Percentiles rank a stretch among this genome's conserved stretches.
Evolutionary conservation across 1,140 invertebrate species (phyloP).

Genomic region (Anadara kagoshimensis): DNA sequence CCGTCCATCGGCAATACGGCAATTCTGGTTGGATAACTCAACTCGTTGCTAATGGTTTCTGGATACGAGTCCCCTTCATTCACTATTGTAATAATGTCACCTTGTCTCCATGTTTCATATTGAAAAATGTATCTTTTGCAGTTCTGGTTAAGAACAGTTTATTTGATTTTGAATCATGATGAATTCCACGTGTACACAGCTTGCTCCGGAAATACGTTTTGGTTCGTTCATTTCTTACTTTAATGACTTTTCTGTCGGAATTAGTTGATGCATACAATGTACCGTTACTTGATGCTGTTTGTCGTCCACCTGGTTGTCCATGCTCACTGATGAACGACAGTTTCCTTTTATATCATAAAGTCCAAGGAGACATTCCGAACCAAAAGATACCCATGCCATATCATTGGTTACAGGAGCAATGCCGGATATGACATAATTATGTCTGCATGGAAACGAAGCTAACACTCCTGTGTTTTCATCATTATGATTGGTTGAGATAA

Average conservation of each 20-base stretch:
- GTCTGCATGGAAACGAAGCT: constrained; percentile 14
- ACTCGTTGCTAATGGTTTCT: background rate
- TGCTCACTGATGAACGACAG: constrained; percentile 2
- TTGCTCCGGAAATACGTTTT: constrained; percentile 8
- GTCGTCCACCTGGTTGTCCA: background rate
- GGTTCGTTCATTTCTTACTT: background rate
- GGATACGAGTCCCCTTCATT: background rate
- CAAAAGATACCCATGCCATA: constrained; percentile 24
- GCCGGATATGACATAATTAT: constrained; percentile 7
- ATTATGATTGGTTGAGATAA: background rate
- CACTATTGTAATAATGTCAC: background rate
- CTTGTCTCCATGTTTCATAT: background rate
- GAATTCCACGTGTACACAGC: background rate
- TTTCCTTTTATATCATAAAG: constrained; percentile 13
- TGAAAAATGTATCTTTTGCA: constrained; percentile 6
- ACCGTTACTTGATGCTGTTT: background rate
- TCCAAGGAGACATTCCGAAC: constrained; percentile 7
- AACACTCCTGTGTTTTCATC: background rate
- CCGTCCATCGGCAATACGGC: background rate
- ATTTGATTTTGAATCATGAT: background rate
- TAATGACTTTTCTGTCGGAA: background rate
- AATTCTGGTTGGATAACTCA: constrained; percentile 11
- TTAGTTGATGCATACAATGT: background rate
- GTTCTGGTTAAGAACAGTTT: background rate
- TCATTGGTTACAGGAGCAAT: constrained; percentile 18